Percentiles rank a stretch among this genome's conserved stretches.
Evolutionary conservation across 2,797 vertebrate genomes (phyloP).

Genomic region (Darevskia mixta): DNA sequence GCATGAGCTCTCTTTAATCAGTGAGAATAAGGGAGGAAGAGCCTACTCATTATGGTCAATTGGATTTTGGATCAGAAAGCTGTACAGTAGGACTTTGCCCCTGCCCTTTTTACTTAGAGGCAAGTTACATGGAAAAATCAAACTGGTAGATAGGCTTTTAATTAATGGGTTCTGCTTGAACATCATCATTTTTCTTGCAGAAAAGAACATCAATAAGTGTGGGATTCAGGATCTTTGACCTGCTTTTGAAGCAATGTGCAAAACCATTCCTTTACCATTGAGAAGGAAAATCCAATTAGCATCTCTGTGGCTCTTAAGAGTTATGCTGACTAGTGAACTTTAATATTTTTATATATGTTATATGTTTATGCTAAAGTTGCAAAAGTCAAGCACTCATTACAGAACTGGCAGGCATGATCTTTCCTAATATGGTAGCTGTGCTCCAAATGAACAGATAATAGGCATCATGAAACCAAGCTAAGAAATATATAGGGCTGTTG

Average conservation of each 20-base stretch:
- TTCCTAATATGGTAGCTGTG: constrained; percentile 72
- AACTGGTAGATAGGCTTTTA: constrained; percentile 3
- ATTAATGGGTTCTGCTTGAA: constrained; percentile 2
- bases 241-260: constrained; percentile 36
- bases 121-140: not conserved
- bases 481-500: constrained; percentile 46
- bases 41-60: not conserved
- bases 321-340: constrained; percentile 72
- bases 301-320: constrained; percentile 65
- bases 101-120: not conserved
- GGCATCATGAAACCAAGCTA: constrained; percentile 68
- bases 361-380: constrained; percentile 73
- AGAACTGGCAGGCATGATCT: constrained; percentile 73
- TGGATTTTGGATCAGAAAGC: not conserved
- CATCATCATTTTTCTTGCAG: constrained; percentile 6
- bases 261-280: constrained; percentile 50
- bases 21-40: too few relatives aligned
- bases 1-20: not conserved
- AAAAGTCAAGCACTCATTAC: constrained; percentile 78
- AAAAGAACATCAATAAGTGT: constrained; percentile 15
- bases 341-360: constrained; percentile 69
- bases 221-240: constrained; percentile 31
- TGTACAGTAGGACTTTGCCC: not conserved
- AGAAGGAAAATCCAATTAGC: constrained; percentile 73
- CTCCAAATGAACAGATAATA: constrained; percentile 69